Evolutionary conservation across 2,113 vertebrate species (phyloP).

Genomic region (Lasiurus borealis): DNA sequence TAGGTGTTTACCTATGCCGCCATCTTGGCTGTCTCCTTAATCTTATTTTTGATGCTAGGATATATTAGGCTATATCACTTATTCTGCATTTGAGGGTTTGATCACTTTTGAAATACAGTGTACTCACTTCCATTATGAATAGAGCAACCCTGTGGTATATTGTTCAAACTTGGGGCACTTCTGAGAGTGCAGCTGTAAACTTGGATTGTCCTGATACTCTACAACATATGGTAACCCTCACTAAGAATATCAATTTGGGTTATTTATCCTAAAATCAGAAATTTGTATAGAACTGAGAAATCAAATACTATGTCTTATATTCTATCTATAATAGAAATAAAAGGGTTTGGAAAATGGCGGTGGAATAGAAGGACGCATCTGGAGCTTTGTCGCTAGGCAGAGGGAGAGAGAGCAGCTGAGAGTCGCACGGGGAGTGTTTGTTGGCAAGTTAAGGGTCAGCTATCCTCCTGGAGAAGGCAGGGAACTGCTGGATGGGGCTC

Average conservation of each 20-base stretch:
- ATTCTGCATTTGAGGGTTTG: background rate
- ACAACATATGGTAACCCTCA: background rate
- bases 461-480: no score
- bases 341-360: no score
- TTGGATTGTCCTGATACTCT: background rate
- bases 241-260: background rate
- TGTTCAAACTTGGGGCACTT: background rate
- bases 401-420: no score
- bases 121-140: conserved; percentile 26
- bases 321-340: background rate
- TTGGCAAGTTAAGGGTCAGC: no score
- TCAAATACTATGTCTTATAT: background rate
- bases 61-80: background rate
- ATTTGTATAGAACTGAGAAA: background rate
- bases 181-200: background rate
- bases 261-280: conserved; percentile 34
- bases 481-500: no score
- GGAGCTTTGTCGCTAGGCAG: no score
- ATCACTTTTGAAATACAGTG: background rate
- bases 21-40: no score
- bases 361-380: no score
- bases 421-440: no score
- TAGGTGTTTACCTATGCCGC: no score
- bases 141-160: background rate
- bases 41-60: conserved; percentile 17